Evolutionary conservation across 2,888 invertebrate genomes (phyloP), one percentile per base, ranked within the genome.

Genomic region (Xestia sexstrigata): DNA sequence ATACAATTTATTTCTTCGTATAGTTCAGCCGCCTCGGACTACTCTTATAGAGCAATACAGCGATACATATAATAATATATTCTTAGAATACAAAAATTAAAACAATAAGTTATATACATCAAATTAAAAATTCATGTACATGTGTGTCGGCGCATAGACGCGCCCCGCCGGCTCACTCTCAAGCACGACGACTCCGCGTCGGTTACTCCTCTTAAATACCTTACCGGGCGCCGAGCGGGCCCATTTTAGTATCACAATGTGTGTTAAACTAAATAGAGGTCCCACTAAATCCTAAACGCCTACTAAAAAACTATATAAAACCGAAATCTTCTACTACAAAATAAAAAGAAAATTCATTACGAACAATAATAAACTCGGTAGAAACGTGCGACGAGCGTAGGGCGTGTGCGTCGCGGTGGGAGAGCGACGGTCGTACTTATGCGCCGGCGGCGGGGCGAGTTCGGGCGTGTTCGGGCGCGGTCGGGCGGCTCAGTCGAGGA

Each of bases 221-320:
- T 95, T 94, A 94, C 91, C 92, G 94, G 93, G 94, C 94, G 91
- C 91, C 91, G 89, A 90, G 92, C 93, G 93, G 91, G 93, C 95
- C 95, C 95, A 93, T 91, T 92, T 93, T 94, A 95, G 94, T 95
- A 96, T 95, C 96, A 96, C 96, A 96, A 95, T 94, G 94, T 90
- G 93, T 93, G 95, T 94, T 93, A 84, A 95, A 95, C 94, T 94
- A 95, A 95, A 95, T 90, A 88, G 91, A 94, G 93, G 93, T 94
- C 94, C 93, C 93, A 92, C 93, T 93, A 92, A 91, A 91, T 90
- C 89, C 92, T 93, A 93, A 91, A 92, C 92, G 92, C 91, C 92
- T 93, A 92, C 88, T 90, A 93, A 94, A 94, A 91, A 90, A 92
- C 91, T 91, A 92, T 94, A 93, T 78, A 90, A 94, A 94, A 93